Base-by-base conservation (phyloP, 2,113 vertebrate genomes). In the Stomatorhinus ivindoensis region DNA sequence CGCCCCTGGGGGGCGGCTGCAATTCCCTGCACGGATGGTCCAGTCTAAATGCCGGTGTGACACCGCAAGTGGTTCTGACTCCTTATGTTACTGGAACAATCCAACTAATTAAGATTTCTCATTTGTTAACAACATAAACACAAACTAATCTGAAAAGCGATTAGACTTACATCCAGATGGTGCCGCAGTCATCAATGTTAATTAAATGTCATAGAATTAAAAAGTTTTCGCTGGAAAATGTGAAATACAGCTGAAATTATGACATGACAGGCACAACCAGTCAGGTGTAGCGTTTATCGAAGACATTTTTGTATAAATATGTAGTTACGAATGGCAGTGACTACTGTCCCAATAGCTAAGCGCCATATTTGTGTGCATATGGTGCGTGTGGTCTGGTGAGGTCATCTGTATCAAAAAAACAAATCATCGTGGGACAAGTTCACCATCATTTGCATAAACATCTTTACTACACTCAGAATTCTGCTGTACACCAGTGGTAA, bases 131-230 rank as follows among this genome's bases (percentile, higher is more conserved):
- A 76, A 76, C 73, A 80, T 80, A 80, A 80, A 80, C 35, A 80
- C 73, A 80, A 42, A 80, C 35, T 42, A 80, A 80, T 80, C 35
- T 42, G 73, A 42, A 42, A 80, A 80, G 31, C 73, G 73, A 80
- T 80, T 80, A 80, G 73, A 80, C 73, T 80, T 80, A 80, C 73
- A 80, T 39, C 35, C 73, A 80, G 73, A 80, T 80, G 73, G 73
- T 42, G 73, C 73, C 15, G 15, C 73, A 80, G 73, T 80, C 73
- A 80, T 80, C 73, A 80, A 42, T 80, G 73, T 39, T 80, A 80
- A 80, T 80, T 80, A 80, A 80, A 42, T 42, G 73, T 42, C 73
- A 80, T 7, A 42, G 13, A 42, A 80, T 80, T 76, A 80, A 80
- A 80, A 80, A 80, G 73, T 80, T 80, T 80, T 8, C 17, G 3